Percentiles rank a stretch among this genome's conserved stretches.
Conservation (phyloP, 1,140 invertebrate genomes). For the Panagrolaimus sp. region DNA sequence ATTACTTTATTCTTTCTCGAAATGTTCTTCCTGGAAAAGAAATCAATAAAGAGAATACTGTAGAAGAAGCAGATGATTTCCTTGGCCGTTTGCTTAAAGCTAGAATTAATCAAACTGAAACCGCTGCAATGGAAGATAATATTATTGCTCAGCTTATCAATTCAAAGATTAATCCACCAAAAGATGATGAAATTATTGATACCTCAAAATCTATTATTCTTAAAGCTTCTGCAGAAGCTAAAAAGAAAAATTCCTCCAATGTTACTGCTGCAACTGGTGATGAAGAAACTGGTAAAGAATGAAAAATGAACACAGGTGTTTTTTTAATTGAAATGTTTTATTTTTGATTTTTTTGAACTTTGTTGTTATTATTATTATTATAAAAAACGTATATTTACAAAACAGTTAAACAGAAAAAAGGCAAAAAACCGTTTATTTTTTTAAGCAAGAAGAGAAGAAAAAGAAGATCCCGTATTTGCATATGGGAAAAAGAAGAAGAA, state of each 20-base stretch:
- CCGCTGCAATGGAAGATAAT: neutral
- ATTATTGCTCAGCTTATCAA: no score
- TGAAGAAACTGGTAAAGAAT: neutral
- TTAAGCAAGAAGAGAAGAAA: neutral
- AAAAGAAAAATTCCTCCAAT: neutral
- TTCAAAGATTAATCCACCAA: no score
- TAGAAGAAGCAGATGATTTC: neutral
- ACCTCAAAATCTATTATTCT: neutral
- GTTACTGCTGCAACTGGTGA: neutral
- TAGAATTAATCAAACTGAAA: neutral
- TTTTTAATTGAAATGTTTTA: neutral
- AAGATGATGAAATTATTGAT: neutral
- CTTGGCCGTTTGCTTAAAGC: neutral
- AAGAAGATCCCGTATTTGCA: neutral
- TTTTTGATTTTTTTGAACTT: neutral
- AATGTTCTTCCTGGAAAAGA: neutral
- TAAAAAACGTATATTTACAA: constrained; percentile 7
- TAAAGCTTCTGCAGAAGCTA: neutral
- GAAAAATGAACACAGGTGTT: neutral
- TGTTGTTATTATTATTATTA: neutral
- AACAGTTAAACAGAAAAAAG: neutral
- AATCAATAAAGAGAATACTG: neutral
- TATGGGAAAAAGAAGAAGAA: neutral
- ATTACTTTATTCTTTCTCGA: constrained; percentile 12
- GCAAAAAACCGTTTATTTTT: constrained; percentile 5